Percentiles rank a stretch among this genome's conserved stretches.
Conservation (phyloP, 1,140 invertebrate species). For the Philopotamus ludificatus region DNA sequence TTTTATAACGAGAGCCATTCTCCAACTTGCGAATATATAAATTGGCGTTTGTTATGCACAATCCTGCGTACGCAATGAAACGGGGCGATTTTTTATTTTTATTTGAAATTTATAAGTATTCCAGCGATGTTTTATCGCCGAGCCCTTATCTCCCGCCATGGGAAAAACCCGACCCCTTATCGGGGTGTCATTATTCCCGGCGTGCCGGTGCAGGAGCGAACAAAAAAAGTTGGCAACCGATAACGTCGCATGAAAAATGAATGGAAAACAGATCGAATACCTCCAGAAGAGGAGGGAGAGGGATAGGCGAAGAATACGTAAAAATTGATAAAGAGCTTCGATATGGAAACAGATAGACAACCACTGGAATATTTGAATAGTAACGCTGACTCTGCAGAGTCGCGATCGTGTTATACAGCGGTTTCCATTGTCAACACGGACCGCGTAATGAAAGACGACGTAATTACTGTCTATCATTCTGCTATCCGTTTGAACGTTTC, state of each 20-base stretch:
- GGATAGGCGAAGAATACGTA: not conserved
- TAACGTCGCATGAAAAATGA: conserved; percentile 22
- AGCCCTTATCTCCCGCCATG: no score
- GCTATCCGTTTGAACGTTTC: no score
- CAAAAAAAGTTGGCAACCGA: conserved; percentile 32
- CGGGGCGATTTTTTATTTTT: no score
- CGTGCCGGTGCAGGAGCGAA: conserved; percentile 34
- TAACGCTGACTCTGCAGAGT: conserved; percentile 9
- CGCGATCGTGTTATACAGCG: not conserved
- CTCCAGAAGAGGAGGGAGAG: not conserved
- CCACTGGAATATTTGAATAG: not conserved
- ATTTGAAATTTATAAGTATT: no score
- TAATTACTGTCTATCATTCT: not conserved
- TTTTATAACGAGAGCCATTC: no score
- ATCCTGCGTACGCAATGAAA: no score
- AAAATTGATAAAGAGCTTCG: not conserved
- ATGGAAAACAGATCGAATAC: no score
- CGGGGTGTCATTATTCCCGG: conserved; percentile 31
- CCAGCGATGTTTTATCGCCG: no score
- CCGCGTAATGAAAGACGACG: not conserved
- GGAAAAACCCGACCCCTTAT: not conserved
- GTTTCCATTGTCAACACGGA: not conserved
- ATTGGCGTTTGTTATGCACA: no score
- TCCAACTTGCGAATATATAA: no score
- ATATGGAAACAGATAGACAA: not conserved